Conservation (phyloP, 1,140 invertebrate species). For the Berghia stephanieae region DNA sequence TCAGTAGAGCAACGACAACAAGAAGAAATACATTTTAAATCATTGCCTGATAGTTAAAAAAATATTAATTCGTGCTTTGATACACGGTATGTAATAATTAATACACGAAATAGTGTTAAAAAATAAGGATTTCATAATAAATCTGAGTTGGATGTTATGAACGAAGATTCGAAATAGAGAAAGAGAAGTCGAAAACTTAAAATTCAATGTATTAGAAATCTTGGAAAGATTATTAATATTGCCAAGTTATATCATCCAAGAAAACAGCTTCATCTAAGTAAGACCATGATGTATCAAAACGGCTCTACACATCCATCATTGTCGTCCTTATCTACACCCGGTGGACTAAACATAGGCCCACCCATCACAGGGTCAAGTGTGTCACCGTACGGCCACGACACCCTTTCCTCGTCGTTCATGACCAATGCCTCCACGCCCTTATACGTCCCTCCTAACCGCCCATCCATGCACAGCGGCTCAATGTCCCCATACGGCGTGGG, state of each 20-base stretch:
- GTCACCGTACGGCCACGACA: slow-evolving; percentile 17
- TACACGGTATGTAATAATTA: too few species aligned
- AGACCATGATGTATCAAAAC: slow-evolving; percentile 20
- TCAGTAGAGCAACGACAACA: too few species aligned
- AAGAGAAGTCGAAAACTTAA: background rate
- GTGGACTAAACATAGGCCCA: background rate
- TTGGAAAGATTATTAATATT: background rate
- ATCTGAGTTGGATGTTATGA: background rate
- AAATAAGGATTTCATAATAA: background rate
- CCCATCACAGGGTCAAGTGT: slow-evolving; percentile 11
- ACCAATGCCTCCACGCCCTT: slow-evolving; percentile 6
- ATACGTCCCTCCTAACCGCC: slow-evolving; percentile 25
- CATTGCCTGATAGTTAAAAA: too few species aligned
- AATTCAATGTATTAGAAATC: background rate
- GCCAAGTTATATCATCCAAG: background rate
- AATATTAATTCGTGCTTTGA: too few species aligned
- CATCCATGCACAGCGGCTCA: background rate
- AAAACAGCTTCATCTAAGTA: background rate
- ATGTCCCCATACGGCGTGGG: slow-evolving; percentile 24
- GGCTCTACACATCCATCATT: slow-evolving; percentile 14
- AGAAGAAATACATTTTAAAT: too few species aligned
- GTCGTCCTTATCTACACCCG: background rate
- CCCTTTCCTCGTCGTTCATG: slow-evolving; percentile 18
- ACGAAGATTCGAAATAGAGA: background rate
- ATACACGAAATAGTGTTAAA: too few species aligned